Base-by-base conservation (phyloP, 2,888 invertebrate genomes). In the Eumerus sabulonum region DNA sequence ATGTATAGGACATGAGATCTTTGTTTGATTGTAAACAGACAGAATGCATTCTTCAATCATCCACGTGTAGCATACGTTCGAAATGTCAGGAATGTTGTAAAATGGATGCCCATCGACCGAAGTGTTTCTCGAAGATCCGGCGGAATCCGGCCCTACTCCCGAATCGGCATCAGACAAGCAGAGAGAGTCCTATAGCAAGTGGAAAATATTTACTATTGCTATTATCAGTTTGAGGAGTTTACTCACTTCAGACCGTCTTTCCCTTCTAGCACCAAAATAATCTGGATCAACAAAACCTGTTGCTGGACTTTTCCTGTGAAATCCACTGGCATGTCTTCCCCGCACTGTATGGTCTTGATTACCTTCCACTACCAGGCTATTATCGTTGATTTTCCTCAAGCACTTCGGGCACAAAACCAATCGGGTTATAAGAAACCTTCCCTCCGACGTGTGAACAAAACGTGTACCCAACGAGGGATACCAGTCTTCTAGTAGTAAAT, bases 371-470 rank as follows among this genome's bases (percentile, higher is more conserved):
- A 44, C 74, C 48, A 60, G 53, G 38, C 51, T 59, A 64, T 84
- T 85, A 50, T 85, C 84, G 4, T 84, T 53, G 57, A 88, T 73
- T 84, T 89, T 89, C n/a, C 89, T 88, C 53, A 98, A 90, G 87
- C 99, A 99, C 19, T 93, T 92, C 0, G 97, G 95, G 87, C 99
- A 99, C 0, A 98, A 96, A 79, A 98, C 95, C 64, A 98, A 89
- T 9, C 99, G 92, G 0, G 98, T 98, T 59, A 99, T 96, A 42
- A 99, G 90, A 87, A 98, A 95, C 84, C 96, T 93, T 0, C 99
- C 99, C 84, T 98, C 98, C 0, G 98, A 98, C 0, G 98, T 98
- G 88, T 99, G 99, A 1, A 98, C 97, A 90, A 99, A 99, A 44
- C 99, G 92, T 0, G 98, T 98, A 16, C 98, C 98, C 64, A 98